Evolutionary conservation across 2,113 vertebrate species (phyloP).

Genomic region (Hippocampus barbouri): DNA sequence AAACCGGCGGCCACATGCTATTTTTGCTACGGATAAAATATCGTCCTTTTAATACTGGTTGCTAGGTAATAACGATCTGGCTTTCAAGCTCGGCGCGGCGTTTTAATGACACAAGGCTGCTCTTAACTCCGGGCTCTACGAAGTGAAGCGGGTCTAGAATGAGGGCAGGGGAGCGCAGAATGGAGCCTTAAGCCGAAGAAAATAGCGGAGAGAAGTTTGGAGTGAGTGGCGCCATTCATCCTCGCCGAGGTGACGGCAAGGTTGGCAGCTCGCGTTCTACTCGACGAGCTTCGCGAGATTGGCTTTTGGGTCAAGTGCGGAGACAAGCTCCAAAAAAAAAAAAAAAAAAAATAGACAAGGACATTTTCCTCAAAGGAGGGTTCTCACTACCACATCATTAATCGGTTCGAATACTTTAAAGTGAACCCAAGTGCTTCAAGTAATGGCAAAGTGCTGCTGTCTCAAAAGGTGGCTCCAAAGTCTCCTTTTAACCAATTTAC

Average conservation of each 20-base stretch:
- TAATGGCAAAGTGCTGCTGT: neutral
- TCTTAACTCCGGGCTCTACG: neutral
- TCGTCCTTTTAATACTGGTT: neutral
- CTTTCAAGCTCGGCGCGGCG: neutral
- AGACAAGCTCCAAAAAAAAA: neutral
- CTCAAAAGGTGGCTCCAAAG: neutral
- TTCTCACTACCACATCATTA: neutral
- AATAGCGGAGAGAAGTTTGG: constrained; percentile 9
- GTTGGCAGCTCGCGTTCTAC: constrained; percentile 8
- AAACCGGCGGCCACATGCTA: constrained; percentile 1
- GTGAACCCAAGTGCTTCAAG: neutral
- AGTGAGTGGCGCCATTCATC: constrained; percentile 4
- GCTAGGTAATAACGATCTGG: constrained; percentile 1
- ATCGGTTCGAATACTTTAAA: neutral
- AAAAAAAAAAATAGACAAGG: neutral
- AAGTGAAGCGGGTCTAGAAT: neutral
- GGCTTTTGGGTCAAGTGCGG: constrained; percentile 16
- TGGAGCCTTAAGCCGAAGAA: neutral
- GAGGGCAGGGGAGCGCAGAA: neutral
- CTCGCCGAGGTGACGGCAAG: constrained; percentile 2
- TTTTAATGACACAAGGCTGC: neutral
- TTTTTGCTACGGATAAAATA: neutral
- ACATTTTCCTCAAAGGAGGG: constrained; percentile 10
- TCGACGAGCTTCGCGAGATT: constrained; percentile 6
- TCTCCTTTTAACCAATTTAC: neutral